Conservation (phyloP, 2,888 invertebrate species). For the Stegophylla sp. region DNA sequence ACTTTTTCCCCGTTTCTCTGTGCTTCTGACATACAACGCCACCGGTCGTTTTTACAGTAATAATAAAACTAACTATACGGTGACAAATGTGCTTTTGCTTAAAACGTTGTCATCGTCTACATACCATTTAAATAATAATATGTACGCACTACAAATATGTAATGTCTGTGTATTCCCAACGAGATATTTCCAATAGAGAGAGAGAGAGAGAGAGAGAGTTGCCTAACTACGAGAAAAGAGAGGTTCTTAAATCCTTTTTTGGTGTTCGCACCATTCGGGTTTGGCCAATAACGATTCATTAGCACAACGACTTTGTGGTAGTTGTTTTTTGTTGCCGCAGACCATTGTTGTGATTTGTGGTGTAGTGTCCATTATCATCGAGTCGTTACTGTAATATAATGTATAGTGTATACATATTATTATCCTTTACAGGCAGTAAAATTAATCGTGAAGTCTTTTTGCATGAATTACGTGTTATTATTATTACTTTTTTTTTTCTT, state of each 20-base stretch:
- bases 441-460: constrained; percentile 26
- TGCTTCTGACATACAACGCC: not conserved
- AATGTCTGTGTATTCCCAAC: not conserved
- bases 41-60: not conserved
- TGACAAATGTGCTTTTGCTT: constrained; percentile 20
- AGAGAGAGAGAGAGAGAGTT: not conserved
- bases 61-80: constrained; percentile 26
- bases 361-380: not conserved
- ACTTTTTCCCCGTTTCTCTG: constrained; percentile 19
- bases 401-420: constrained; percentile 7
- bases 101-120: constrained; percentile 11
- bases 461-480: not conserved
- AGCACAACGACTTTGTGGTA: constrained; percentile 13
- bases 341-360: constrained; percentile 51
- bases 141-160: not conserved
- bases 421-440: constrained; percentile 35
- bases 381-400: constrained; percentile 3
- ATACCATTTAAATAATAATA: constrained; percentile 23
- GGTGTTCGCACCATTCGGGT: constrained; percentile 30
- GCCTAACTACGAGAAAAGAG: not conserved
- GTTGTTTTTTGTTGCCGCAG: constrained; percentile 37
- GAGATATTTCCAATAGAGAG: not conserved
- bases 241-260: constrained; percentile 40
- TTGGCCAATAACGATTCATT: constrained; percentile 42
- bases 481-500: not conserved